Percentiles rank a stretch among this genome's conserved stretches.
Evolutionary conservation across 2,113 vertebrate species (phyloP).

Genomic region (cat (Felis catus)): F.catus_Fca126_mat1.0 CM031412.1:125860001-125860500

Average conservation of each 20-base stretch:
- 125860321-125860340: background rate
- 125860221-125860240: background rate
- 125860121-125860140: background rate
- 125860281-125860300: background rate
- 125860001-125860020: background rate
- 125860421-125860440: too few relatives aligned
- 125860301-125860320: background rate
- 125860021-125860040: background rate
- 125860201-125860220: background rate
- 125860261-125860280: background rate
- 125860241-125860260: background rate
- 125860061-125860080: background rate
- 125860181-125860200: background rate
- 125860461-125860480: too few relatives aligned
- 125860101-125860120: too few relatives aligned
- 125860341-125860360: background rate
- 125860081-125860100: background rate
- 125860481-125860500: too few relatives aligned
- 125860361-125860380: background rate
- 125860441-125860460: too few relatives aligned
- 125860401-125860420: background rate
- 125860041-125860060: too few relatives aligned
- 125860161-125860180: background rate
- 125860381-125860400: background rate
- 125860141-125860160: background rate